phyloP scores from a whole-genome alignment of 2,113 vertebrate species.

The Pseudolaguvia tuberculata region DNA sequence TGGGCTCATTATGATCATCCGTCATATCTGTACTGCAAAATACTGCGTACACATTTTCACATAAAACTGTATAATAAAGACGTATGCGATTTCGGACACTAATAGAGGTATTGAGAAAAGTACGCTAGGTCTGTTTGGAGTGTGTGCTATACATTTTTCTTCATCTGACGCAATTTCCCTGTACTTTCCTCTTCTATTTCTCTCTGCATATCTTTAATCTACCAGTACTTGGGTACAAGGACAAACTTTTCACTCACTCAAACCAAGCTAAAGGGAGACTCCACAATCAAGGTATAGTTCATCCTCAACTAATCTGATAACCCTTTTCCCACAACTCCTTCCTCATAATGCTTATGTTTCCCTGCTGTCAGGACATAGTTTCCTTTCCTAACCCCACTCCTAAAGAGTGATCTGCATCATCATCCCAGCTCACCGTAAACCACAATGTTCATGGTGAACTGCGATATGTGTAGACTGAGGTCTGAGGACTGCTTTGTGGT shows the following conservation, averaged over 20 bases:
- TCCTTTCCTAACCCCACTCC: background rate
- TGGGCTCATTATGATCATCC: no score
- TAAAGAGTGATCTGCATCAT: background rate
- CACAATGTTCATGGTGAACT: background rate
- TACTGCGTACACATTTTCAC: no score
- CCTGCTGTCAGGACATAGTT: background rate
- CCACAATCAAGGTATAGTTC: slow-evolving; percentile 83
- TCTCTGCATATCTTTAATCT: slow-evolving; percentile 64
- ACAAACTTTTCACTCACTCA: slow-evolving; percentile 93
- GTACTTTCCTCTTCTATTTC: slow-evolving; percentile 53
- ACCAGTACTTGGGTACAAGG: slow-evolving; percentile 92
- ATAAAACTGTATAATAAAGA: no score
- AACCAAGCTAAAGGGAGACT: slow-evolving; percentile 83
- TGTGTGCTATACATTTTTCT: slow-evolving; percentile 34
- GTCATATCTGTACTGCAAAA: no score
- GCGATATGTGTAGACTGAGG: background rate
- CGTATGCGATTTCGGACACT: background rate
- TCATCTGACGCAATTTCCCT: slow-evolving; percentile 58
- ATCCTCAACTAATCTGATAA: slow-evolving; percentile 21
- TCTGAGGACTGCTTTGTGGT: slow-evolving; percentile 13
- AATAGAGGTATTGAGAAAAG: background rate
- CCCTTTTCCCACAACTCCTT: background rate
- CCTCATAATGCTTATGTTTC: background rate
- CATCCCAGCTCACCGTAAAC: slow-evolving; percentile 22
- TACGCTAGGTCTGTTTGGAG: slow-evolving; percentile 7